Evolutionary conservation across 1,140 invertebrate genomes (phyloP).

Genomic region (Nixonia krombeini): DNA sequence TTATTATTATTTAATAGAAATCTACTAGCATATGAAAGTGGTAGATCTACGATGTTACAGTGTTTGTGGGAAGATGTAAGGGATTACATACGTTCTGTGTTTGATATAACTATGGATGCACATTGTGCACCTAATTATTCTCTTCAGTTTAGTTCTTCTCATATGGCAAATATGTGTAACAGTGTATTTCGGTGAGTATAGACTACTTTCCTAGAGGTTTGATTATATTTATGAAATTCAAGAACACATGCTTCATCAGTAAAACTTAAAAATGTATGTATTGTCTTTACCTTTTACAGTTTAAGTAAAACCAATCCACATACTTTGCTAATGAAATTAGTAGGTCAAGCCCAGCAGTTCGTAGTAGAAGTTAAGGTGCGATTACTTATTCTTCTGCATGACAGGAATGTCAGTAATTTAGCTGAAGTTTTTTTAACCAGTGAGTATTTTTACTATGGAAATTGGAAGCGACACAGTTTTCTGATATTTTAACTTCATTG

Average conservation of each 20-base stretch:
- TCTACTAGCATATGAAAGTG: constrained; percentile 66
- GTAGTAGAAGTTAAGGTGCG: constrained; percentile 77
- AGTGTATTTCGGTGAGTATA: constrained; percentile 55
- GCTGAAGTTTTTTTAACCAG: constrained; percentile 72
- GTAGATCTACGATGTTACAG: constrained; percentile 72
- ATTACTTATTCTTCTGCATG: constrained; percentile 72
- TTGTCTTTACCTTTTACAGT: constrained; percentile 63
- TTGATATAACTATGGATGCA: constrained; percentile 67
- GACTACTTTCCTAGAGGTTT: too few species aligned
- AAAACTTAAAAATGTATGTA: constrained; percentile 8
- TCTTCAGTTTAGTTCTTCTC: constrained; percentile 45
- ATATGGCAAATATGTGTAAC: constrained; percentile 48
- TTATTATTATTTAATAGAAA: constrained; percentile 51
- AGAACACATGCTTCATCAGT: not conserved
- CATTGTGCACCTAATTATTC: constrained; percentile 49
- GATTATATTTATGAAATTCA: constrained; percentile 2
- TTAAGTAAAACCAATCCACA: constrained; percentile 75
- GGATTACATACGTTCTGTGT: constrained; percentile 70
- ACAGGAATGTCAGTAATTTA: constrained; percentile 70
- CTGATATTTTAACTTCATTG: not conserved
- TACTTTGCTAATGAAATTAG: constrained; percentile 75
- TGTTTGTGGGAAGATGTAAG: constrained; percentile 73
- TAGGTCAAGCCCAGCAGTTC: constrained; percentile 76
- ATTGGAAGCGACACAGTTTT: constrained; percentile 1
- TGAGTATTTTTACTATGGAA: constrained; percentile 46